Evolutionary conservation across 2,888 invertebrate genomes (phyloP).

Genomic region (Megalurothrips usitatus): DNA sequence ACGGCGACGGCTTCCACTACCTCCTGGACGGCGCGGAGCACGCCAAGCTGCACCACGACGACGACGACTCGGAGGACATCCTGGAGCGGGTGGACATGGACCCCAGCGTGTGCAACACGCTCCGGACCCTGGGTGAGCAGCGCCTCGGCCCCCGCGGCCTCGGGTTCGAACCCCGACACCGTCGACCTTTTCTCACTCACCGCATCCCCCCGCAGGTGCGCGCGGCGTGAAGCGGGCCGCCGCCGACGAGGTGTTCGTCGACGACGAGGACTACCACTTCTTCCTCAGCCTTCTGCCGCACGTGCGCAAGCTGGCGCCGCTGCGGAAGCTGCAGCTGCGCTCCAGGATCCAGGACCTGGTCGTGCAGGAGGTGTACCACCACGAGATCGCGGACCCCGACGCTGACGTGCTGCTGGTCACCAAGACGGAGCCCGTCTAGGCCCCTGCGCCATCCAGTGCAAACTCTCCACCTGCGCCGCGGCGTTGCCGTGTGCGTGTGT

Average conservation of each 20-base stretch:
- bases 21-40: neutral
- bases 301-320: neutral
- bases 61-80: neutral
- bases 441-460: neutral
- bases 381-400: neutral
- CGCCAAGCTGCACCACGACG: neutral
- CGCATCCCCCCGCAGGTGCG: neutral
- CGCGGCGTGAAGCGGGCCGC: slow-evolving; percentile 11
- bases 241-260: slow-evolving; percentile 6
- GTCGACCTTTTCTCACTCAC: neutral
- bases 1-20: neutral
- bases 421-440: neutral
- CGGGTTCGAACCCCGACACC: neutral
- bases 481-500: too few relatives aligned
- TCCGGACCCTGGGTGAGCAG: neutral
- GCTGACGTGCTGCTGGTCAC: neutral
- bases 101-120: neutral
- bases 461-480: too few relatives aligned
- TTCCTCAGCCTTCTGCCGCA: slow-evolving; percentile 46
- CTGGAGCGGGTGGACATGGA: neutral
- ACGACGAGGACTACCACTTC: slow-evolving; percentile 48
- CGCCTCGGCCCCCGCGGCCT: neutral
- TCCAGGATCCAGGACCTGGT: neutral
- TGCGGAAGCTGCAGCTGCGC: neutral
- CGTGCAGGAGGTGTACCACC: neutral